These are phyloP conservation scores for Tortrix viridana DNA, from an alignment of 2,888 invertebrate genomes.

Conservation along the genomic window DNA sequence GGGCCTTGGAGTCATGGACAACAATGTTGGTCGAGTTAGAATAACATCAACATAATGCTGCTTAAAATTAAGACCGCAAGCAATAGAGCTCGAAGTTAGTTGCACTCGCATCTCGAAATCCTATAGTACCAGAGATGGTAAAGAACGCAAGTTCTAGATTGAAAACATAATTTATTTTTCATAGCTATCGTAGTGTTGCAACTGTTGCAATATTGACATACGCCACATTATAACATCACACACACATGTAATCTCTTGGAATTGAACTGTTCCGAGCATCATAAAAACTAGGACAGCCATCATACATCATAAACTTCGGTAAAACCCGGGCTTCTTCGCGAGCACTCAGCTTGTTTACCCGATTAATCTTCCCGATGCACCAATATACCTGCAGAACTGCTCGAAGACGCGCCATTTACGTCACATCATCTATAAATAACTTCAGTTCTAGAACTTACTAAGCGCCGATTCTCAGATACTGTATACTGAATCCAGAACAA, in stretches of 20 bases:
- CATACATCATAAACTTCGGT: slow-evolving; percentile 19
- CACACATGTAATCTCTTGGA: background rate
- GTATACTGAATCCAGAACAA: background rate
- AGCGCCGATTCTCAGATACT: background rate
- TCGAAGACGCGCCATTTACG: slow-evolving; percentile 51
- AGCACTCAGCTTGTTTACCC: slow-evolving; percentile 31
- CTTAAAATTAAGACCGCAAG: no score
- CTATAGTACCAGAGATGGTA: no score
- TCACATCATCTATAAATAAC: slow-evolving; percentile 56
- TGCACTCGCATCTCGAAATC: no score
- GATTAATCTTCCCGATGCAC: slow-evolving; percentile 17
- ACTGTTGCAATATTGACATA: no score
- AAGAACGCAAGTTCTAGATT: no score
- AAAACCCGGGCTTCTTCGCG: slow-evolving; percentile 11
- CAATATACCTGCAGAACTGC: slow-evolving; percentile 23
- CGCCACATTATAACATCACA: no score
- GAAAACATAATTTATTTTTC: no score
- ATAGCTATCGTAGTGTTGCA: no score
- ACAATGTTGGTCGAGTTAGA: no score
- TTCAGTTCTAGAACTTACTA: slow-evolving; percentile 25
- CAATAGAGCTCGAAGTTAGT: no score
- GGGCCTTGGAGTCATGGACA: no score
- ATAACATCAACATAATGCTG: no score
- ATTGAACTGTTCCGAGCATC: background rate
- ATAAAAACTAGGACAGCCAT: background rate